Evolutionary conservation across 1,140 invertebrate genomes (phyloP), one percentile per base, ranked within the genome.

Genomic region (Hypothenemus hampei): DNA sequence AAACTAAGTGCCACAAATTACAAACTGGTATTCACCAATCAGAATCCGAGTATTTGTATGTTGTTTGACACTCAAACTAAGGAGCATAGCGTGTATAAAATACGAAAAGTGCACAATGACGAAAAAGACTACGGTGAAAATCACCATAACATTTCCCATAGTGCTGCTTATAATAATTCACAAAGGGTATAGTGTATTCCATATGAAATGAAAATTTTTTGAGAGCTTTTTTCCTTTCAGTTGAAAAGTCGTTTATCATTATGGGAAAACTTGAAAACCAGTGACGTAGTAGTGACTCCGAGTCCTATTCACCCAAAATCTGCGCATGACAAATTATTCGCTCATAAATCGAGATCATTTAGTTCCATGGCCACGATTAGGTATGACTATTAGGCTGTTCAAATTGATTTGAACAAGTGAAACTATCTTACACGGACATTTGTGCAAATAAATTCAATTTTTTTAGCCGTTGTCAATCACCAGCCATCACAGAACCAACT

Each of bases 31-130:
- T 79, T 73, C 60, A 76, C 78, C 0, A 74, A 65, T 51, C 70
- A 75, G 8, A 66, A 72, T 46, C 78, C 78, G 0, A 80, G 78
- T 67, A 75, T 80, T 29, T 75, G 75, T 62, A 47, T 95, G 29
- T 73, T 90, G 3, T 93, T 88, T 66, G 85, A 92, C 70, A 79
- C 75, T 36, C 84, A 83, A 66, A 76, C 83, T 33, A 83, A 83
- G 13, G 77, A 84, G 16, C 91, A 95, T 73, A 89, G 86, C 15
- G 78, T 93, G 10, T 93, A 89, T 77, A 83, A 81, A 60, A 78
- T 95, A 24, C 74, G 91, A 19, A 85, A 83, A 71, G 81, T 89
- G 1, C 79, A 78, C 4, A 66, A 72, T n/a, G 84, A 91, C 59
- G 90, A 92, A 46, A 59, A 46, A 16, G 62, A 63, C 5, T 63